Evolutionary conservation across 2,888 invertebrate genomes (phyloP), one percentile per base, ranked within the genome.

Genomic region (Drosophila stalkeri): DNA sequence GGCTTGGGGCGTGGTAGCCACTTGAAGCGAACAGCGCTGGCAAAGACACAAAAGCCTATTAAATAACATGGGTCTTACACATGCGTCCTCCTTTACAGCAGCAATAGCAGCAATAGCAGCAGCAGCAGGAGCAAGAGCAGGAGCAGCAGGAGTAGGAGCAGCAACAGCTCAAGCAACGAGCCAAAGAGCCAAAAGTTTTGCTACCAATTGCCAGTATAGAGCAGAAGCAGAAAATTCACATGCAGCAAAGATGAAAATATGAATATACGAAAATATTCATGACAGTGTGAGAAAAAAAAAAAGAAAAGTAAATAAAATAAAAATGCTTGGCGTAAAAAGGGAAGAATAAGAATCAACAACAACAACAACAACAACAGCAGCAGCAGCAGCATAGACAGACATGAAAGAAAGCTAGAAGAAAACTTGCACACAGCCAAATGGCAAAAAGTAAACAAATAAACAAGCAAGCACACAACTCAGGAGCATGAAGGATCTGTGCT

Each of bases 391-490:
- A 66, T 31, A 73, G 49, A 55, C 69, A 68, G 64, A 64, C 52
- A 59, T 60, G 63, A 68, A 73, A 73, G 68, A 65, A 72, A 74
- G 49, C 78, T 55, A 8, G 46, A 72, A 68, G 78, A 66, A 85
- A 82, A 77, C 86, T 82, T 66, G 52, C 68, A 59, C 63, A 80
- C 83, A 85, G 68, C 65, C 76, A 85, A 85, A 87, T 84, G 85
- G 85, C 87, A 81, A 87, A 85, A 89, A 85, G 88, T 82, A 85
- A 85, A 89, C 85, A 85, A 89, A 85, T 87, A 85, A 89, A 89
- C 84, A 87, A 65, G 55, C 81, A 80, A 64, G 59, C 61, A 89
- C 55, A 78, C 52, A 56, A 41, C 41, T 43, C 52, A 60, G 65
- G 23, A 61, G 31, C 56, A 18, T 18, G 33, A 44, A 51, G 60